Base-by-base conservation (phyloP, 1,140 invertebrate species). In the Rhopalosiphum maidis region DNA sequence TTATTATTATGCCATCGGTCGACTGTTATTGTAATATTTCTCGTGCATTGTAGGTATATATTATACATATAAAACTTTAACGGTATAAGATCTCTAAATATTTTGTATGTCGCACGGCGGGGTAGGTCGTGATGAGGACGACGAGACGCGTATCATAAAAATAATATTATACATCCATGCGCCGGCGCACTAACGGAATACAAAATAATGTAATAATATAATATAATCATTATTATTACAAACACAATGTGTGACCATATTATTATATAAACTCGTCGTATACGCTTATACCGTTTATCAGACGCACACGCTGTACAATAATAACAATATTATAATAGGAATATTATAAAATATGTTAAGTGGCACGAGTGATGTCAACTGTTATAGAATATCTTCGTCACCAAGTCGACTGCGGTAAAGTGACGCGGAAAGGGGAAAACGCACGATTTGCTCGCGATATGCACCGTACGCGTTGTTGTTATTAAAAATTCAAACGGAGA, bases 301-400 rank as follows among this genome's bases (percentile, higher is more conserved):
- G 6, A 86, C 41, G 25, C 85, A 30, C 9, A 25, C 22, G 37
- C 23, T 43, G 30, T 30, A 87, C 30, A 46, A 87, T 86, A 85
- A 37, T 85, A 86, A 30, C 25, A 9, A 68, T 68, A 86, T 86
- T 46, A 46, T 82, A 37, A 22, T 82, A 77, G 7, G 30, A 77
- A 22, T 46, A 30, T 46, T 51, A 86, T 41, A 37, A 41, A 46
- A 46, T 11, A 18, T 46, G 5, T 87, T 21, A 54, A 41, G 88
- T 89, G 37, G 22, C 51, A 25, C 88, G 35, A 89, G 46, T 35
- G n/a, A 54, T 89, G 87, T 89, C 48, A 89, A 89, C 48, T 89
- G 37, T 77, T 77, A 77, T 35, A 77, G 60, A 77, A 77, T 77
- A 77, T 77, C 60, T 77, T 46, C 43, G 41, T 48, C 85, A 46